Evolutionary conservation across 2,888 invertebrate species (phyloP), one percentile per base, ranked within the genome.

Genomic region (Polymixis lichenea): DNA sequence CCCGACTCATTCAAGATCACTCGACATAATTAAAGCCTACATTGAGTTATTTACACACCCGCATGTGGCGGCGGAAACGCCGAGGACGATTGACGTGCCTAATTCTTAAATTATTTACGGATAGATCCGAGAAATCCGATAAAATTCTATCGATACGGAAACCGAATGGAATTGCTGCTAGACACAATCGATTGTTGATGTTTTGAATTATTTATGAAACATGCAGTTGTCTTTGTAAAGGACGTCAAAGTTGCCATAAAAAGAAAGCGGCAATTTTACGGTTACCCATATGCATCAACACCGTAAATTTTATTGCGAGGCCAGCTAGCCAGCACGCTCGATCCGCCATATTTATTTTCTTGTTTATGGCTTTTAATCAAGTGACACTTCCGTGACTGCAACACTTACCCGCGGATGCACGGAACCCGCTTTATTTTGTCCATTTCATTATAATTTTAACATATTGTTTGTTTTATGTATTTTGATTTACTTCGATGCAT

Each of bases 1-100:
- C 80, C 87, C 85, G 80, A 89, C 91, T 90, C 91, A 92, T 92
- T 94, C 94, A 92, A 95, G 94, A 95, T 95, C 95, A 94, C 94
- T 95, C 93, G 90, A 93, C 92, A 92, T 95, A 95, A 95, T 95
- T 95, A 95, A 95, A 92, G 94, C 91, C 89, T 92, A 92, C 93
- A 93, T 93, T 92, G 95, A 94, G 95, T 95, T 96, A 95, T 95
- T 95, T 95, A 95, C 95, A 91, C 93, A 90, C 95, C 95, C 95
- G 95, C 95, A 96, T 96, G 90, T 92, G 94, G 92, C 91, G 93
- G 93, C 92, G 92, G 92, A 92, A 92, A 87, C 90, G 91, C 85
- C 87, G 86, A 82, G 88, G 87, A 88, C 92, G 91, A 93, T 92
- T 92, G 93, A 93, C 92, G 90, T 88, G 87, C 88, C 91, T 92